These are phyloP conservation scores for Seira musarum DNA, from an alignment of 2,888 invertebrate genomes.

Conservation along the genomic window DNA sequence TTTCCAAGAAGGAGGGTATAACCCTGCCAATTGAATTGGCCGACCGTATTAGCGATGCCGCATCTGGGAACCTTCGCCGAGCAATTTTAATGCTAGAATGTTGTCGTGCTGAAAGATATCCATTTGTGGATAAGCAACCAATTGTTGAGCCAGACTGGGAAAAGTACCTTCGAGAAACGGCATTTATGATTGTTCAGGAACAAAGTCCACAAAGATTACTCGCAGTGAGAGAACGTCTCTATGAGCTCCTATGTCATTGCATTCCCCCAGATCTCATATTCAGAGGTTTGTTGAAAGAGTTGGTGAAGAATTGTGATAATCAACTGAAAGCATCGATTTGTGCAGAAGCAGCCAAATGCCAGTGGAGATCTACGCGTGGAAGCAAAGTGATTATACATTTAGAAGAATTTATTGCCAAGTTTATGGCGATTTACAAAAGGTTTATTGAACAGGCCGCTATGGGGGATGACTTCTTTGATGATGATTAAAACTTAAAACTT, in stretches of 20 bases:
- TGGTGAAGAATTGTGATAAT: conserved; percentile 92
- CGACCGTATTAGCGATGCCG: conserved; percentile 82
- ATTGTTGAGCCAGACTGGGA: conserved; percentile 91
- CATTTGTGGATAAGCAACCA: conserved; percentile 67
- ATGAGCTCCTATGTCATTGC: conserved; percentile 94
- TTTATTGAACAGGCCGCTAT: conserved; percentile 84
- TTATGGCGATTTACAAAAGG: conserved; percentile 94
- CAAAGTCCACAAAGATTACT: conserved; percentile 89
- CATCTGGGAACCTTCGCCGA: conserved; percentile 90
- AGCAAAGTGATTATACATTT: conserved; percentile 97
- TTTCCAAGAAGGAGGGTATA: conserved; percentile 88
- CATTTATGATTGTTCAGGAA: conserved; percentile 86
- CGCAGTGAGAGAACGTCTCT: conserved; percentile 89
- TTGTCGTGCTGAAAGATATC: conserved; percentile 73
- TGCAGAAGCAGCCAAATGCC: conserved; percentile 89
- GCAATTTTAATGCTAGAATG: conserved; percentile 96
- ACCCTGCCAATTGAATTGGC: conserved; percentile 84
- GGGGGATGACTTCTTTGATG: conserved; percentile 72
- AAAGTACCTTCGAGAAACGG: conserved; percentile 87
- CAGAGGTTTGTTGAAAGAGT: conserved; percentile 83
- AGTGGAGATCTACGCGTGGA: conserved; percentile 93
- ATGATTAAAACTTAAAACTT: conserved; percentile 1
- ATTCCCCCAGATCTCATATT: conserved; percentile 91
- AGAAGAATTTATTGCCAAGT: conserved; percentile 96
- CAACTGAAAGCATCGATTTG: conserved; percentile 89